Base-by-base conservation (phyloP, 2,888 invertebrate species). In the Hoplodrina blanda region DNA sequence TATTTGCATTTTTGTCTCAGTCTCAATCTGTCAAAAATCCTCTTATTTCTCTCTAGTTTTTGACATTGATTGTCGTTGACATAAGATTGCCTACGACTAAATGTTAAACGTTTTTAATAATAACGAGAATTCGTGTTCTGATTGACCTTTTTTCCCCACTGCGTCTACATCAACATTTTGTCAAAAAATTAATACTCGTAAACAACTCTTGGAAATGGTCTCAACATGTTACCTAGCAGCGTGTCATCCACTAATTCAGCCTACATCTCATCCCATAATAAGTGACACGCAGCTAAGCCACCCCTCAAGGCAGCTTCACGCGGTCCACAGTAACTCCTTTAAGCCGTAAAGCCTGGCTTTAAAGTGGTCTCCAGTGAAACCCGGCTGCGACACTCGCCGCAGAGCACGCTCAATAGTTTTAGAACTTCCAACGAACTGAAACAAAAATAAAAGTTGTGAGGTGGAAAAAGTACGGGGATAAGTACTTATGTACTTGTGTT, bases 321-420 rank as follows among this genome's bases (percentile, higher is more conserved):
- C 53, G 56, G 56, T 55, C 60, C 74, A 44, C 66, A 46, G 61
- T 71, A 64, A 74, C 79, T 69, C 69, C 64, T 53, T 10, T 80
- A 80, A 78, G 71, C 78, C 76, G 44, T 64, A 75, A 78, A 78
- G 66, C 78, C 66, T 33, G 80, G 78, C 66, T 67, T 76, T 80
- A 76, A 79, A 76, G 70, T 74, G 69, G 70, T 70, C 62, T 65
- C 62, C 61, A 62, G 25, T 53, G 70, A 57, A 75, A 44, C 46
- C 55, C 64, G 61, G 10, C 30, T 49, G 63, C 76, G 76, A 71
- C 78, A 65, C 65, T 78, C 70, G 37, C 78, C 59, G 46, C 69
- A 60, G 46, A 53, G 56, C 37, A 46, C 76, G 61, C 78, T 76
- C 71, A 80, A 80, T 80, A 80, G 78, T 80, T 80, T 78, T 71